Evolutionary conservation across 2,888 invertebrate species (phyloP).

Genomic region (Panzeria rudis): DNA sequence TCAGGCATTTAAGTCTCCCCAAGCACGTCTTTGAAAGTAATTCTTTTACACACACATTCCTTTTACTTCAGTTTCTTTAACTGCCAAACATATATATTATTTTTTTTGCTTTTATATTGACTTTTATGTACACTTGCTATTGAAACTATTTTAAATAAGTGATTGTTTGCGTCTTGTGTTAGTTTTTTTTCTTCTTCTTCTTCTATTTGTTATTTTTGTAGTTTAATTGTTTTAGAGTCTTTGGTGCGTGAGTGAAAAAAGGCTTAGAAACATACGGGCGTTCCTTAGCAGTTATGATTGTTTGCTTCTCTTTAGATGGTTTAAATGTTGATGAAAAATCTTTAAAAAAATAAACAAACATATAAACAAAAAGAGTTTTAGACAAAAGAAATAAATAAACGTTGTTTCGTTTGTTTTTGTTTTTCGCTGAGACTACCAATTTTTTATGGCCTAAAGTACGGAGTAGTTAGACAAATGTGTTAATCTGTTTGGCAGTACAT

Average conservation of each 20-base stretch:
- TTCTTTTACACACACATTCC: slow-evolving; percentile 50
- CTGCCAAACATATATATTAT: slow-evolving; percentile 3
- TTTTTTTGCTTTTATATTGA: neutral
- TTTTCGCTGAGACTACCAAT: slow-evolving; percentile 43
- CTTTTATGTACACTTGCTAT: slow-evolving; percentile 27
- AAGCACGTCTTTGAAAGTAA: slow-evolving; percentile 65
- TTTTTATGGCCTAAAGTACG: slow-evolving; percentile 63
- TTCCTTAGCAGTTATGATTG: neutral
- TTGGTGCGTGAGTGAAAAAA: slow-evolving; percentile 62
- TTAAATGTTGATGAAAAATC: slow-evolving; percentile 52
- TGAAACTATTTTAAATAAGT: slow-evolving; percentile 67
- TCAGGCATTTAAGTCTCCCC: slow-evolving; percentile 35
- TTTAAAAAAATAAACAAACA: slow-evolving; percentile 54
- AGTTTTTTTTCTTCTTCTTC: slow-evolving; percentile 29
- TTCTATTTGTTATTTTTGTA: slow-evolving; percentile 17
- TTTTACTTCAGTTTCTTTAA: slow-evolving; percentile 14
- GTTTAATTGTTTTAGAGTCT: slow-evolving; percentile 56
- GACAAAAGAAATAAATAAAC: slow-evolving; percentile 52
- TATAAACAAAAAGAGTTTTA: slow-evolving; percentile 6
- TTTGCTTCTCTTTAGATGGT: slow-evolving; percentile 32
- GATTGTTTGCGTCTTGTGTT: slow-evolving; percentile 3
- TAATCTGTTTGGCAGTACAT: slow-evolving; percentile 69
- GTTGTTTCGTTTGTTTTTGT: neutral
- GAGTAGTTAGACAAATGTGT: slow-evolving; percentile 70
- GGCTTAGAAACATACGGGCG: slow-evolving; percentile 24